phyloP scores from a whole-genome alignment of 2,113 vertebrate genomes.

The Petrocephalus zakoni region DNA sequence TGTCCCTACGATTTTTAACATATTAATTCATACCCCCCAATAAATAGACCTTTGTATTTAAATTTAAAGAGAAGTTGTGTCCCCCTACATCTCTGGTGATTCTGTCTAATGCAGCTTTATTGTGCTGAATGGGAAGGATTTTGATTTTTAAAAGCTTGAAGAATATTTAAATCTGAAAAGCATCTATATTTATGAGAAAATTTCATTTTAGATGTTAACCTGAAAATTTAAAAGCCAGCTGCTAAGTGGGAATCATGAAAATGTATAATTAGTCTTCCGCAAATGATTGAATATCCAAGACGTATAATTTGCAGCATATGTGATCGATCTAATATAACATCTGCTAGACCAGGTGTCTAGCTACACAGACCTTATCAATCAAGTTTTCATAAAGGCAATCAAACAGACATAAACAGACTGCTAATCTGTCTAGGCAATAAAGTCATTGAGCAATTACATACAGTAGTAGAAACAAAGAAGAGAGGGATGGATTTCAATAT shows the following conservation, averaged over 20 bases:
- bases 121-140: neutral
- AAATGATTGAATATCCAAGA: neutral
- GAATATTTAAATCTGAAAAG: neutral
- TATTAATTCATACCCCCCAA: neutral
- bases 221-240: neutral
- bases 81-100: neutral
- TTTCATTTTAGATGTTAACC: neutral
- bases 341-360: conserved; percentile 5
- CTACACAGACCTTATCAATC: neutral
- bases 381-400: neutral
- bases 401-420: neutral
- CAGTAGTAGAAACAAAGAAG: neutral
- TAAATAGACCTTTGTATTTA: neutral
- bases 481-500: neutral
- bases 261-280: neutral
- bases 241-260: neutral
- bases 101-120: neutral
- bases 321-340: conserved; percentile 3
- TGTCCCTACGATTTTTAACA: neutral
- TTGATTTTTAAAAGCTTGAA: neutral
- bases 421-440: neutral
- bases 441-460: neutral
- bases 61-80: neutral
- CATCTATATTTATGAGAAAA: neutral
- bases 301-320: neutral